These are phyloP conservation scores for Glaucomys volans DNA, from an alignment of 2,113 vertebrate genomes.

Conservation along the genomic window DNA sequence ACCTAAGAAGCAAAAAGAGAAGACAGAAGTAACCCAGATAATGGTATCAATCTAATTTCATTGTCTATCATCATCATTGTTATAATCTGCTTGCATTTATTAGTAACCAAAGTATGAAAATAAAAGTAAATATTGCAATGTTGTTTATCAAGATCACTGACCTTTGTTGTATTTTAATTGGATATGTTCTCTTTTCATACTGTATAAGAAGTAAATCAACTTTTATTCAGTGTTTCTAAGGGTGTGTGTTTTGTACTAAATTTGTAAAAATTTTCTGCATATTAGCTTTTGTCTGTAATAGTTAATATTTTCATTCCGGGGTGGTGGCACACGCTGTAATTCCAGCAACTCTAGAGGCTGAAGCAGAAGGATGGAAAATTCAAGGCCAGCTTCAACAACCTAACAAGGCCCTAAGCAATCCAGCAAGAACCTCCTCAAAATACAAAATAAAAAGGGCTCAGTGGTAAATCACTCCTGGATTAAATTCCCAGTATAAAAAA, in stretches of 20 bases:
- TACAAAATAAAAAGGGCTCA: not conserved
- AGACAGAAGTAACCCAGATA: not conserved
- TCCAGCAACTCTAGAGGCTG: no score
- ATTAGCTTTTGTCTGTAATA: not conserved
- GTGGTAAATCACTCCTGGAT: no score
- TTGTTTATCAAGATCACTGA: slow-evolving; percentile 13
- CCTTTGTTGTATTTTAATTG: slow-evolving; percentile 25
- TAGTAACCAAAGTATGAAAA: not conserved
- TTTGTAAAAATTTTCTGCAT: not conserved
- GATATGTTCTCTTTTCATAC: not conserved
- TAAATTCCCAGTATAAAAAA: no score
- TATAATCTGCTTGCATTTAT: not conserved
- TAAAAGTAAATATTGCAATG: not conserved
- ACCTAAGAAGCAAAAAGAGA: not conserved
- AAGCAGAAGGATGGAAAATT: no score
- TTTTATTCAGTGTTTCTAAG: not conserved
- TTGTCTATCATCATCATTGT: not conserved
- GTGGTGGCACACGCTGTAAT: no score
- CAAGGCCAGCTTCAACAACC: no score
- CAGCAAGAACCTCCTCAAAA: no score
- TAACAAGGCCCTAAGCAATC: no score
- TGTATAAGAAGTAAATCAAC: not conserved
- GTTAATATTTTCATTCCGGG: not conserved
- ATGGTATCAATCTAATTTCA: not conserved
- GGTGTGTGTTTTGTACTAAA: not conserved